Conservation (phyloP, 1,140 invertebrate species). For the Drosophila mayri region DNA sequence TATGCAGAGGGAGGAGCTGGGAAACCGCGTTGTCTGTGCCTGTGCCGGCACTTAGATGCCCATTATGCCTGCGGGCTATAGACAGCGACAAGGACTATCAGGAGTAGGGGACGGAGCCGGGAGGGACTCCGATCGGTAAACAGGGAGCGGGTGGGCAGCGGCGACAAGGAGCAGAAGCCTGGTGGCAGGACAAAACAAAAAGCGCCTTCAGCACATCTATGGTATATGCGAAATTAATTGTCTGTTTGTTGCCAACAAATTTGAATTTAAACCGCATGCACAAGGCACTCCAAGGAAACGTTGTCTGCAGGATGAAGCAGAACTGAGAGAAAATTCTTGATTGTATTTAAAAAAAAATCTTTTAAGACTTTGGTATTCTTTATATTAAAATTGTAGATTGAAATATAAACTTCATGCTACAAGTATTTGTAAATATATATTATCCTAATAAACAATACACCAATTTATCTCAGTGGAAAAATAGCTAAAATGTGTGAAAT, state of each 20-base stretch:
- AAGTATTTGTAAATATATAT: background rate
- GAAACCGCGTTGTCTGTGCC: slow-evolving; percentile 48
- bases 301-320: slow-evolving; percentile 8
- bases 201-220: slow-evolving; percentile 66
- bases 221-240: slow-evolving; percentile 82
- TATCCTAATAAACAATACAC: background rate
- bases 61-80: slow-evolving; percentile 56
- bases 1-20: slow-evolving; percentile 25
- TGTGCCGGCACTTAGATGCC: slow-evolving; percentile 61
- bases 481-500: slow-evolving; percentile 48
- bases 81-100: slow-evolving; percentile 43
- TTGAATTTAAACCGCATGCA: slow-evolving; percentile 82
- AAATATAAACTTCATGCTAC: background rate
- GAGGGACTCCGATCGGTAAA: background rate
- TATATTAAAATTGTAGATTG: background rate
- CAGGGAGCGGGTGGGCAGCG: background rate
- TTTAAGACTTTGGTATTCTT: background rate
- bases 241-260: slow-evolving; percentile 82
- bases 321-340: slow-evolving; percentile 22
- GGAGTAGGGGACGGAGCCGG: background rate
- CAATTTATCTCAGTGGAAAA: slow-evolving; percentile 8
- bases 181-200: slow-evolving; percentile 53
- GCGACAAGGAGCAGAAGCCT: slow-evolving; percentile 9
- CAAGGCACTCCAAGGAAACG: slow-evolving; percentile 42
- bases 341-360: too few species aligned